These are phyloP conservation scores for Anarsia innoxiella DNA, from an alignment of 2,888 invertebrate species.

Conservation along the genomic window DNA sequence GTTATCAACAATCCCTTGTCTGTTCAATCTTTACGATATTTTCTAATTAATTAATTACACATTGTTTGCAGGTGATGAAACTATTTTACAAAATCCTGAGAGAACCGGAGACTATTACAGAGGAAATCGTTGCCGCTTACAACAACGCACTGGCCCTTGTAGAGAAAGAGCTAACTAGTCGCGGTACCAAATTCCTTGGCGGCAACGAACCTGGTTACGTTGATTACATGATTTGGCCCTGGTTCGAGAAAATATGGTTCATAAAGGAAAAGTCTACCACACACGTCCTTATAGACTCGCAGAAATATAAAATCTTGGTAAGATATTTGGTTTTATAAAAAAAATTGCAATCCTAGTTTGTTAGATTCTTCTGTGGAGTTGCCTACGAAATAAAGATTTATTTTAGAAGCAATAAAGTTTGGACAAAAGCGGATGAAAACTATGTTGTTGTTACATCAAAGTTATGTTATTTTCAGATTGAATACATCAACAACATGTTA, in stretches of 20 bases:
- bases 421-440: too few species aligned
- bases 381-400: too few species aligned
- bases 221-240: conserved; percentile 92
- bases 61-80: conserved; percentile 41
- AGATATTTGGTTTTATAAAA: too few species aligned
- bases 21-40: neutral
- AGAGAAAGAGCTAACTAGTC: conserved; percentile 76
- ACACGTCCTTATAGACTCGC: too few species aligned
- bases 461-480: conserved; percentile 71
- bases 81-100: conserved; percentile 35
- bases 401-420: too few species aligned
- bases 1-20: too few species aligned
- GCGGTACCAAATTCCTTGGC: conserved; percentile 77
- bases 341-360: too few species aligned
- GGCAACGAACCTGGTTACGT: conserved; percentile 83
- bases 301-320: conserved; percentile 66
- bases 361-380: too few species aligned
- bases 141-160: conserved; percentile 72
- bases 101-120: conserved; percentile 36
- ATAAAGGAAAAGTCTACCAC: conserved; percentile 62
- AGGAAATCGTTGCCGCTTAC: conserved; percentile 33
- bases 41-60: conserved; percentile 11
- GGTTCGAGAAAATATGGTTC: conserved; percentile 80
- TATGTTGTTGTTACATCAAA: too few species aligned
- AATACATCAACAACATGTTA: conserved; percentile 78